These are phyloP conservation scores for Lypha dubia DNA, from an alignment of 2,888 invertebrate species.

Conservation along the genomic window DNA sequence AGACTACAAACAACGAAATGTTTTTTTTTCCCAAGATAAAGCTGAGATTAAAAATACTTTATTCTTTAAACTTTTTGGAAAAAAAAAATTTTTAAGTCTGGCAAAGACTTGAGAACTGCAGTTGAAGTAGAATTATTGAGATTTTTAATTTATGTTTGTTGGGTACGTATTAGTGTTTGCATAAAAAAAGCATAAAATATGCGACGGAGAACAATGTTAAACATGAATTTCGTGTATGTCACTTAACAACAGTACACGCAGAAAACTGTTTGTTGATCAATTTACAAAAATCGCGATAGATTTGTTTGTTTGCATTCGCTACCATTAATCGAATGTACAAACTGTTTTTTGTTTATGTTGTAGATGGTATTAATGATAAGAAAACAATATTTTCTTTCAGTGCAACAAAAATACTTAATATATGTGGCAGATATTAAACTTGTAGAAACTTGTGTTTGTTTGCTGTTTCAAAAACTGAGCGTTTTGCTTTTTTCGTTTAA, in stretches of 20 bases:
- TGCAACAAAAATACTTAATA: not conserved
- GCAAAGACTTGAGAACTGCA: not conserved
- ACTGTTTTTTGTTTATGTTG: no score
- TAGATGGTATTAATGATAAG: not conserved
- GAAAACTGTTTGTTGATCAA: slow-evolving; percentile 32
- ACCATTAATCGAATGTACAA: no score
- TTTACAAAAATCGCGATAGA: not conserved
- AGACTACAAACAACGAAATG: no score
- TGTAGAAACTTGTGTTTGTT: slow-evolving; percentile 66
- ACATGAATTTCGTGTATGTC: slow-evolving; percentile 68
- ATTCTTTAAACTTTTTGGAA: not conserved
- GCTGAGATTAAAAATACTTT: no score
- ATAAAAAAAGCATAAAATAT: slow-evolving; percentile 33
- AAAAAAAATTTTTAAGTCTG: not conserved
- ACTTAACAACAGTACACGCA: slow-evolving; percentile 59
- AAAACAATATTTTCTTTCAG: not conserved
- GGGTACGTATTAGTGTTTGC: not conserved
- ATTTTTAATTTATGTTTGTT: not conserved
- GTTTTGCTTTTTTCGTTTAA: slow-evolving; percentile 7
- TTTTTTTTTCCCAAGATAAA: no score
- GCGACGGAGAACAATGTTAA: slow-evolving; percentile 66
- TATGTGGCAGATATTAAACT: slow-evolving; percentile 56
- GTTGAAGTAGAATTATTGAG: not conserved
- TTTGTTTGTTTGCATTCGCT: not conserved
- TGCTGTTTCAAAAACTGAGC: slow-evolving; percentile 36